Evolutionary conservation across 1,140 invertebrate species (phyloP).

Genomic region (Drosophila ananassae): DNA sequence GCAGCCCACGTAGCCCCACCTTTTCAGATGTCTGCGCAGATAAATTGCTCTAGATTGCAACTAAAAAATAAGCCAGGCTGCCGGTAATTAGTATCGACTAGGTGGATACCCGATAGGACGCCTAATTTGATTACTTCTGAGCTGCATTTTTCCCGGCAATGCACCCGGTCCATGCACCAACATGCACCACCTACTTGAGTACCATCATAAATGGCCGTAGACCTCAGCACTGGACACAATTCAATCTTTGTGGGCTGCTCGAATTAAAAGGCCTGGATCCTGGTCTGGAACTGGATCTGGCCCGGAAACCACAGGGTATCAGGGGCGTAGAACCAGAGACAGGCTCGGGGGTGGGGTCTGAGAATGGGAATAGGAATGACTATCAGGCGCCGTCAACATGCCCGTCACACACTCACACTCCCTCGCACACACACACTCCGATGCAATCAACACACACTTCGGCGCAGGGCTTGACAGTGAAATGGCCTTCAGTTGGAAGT

Average conservation of each 20-base stretch:
- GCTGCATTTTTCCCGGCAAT: no score
- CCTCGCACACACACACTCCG: not conserved
- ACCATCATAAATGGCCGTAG: not conserved
- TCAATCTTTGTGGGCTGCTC: no score
- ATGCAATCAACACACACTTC: constrained; percentile 9
- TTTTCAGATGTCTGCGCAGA: constrained; percentile 48
- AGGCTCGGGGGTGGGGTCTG: not conserved
- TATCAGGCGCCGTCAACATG: constrained; percentile 56
- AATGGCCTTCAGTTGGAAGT: constrained; percentile 53
- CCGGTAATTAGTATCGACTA: not conserved
- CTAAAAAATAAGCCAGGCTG: constrained; percentile 2
- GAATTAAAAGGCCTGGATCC: not conserved
- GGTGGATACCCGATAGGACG: not conserved
- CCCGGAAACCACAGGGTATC: constrained; percentile 4
- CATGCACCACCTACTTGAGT: not conserved
- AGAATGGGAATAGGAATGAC: constrained; percentile 29
- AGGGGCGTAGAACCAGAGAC: not conserved
- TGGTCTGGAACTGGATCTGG: not conserved
- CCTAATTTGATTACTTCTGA: not conserved
- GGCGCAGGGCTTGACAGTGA: constrained; percentile 59
- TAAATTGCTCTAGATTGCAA: constrained; percentile 49
- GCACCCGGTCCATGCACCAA: no score
- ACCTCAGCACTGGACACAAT: no score
- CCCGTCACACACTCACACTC: constrained; percentile 30
- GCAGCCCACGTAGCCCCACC: constrained; percentile 50